Evolutionary conservation across 2,113 vertebrate species (phyloP).

Genomic region (Capricornis sumatraensis): DNA sequence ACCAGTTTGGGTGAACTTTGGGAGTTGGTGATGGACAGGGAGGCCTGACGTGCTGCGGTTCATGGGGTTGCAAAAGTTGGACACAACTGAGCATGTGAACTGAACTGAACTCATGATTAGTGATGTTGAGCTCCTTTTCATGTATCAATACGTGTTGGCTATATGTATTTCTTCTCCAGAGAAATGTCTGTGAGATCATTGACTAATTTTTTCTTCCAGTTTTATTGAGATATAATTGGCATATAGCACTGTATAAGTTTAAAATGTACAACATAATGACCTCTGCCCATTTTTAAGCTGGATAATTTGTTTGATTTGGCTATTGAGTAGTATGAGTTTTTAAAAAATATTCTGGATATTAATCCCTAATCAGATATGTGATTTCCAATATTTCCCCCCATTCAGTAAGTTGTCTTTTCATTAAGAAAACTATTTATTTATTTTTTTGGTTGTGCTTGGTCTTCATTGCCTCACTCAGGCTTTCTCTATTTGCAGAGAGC

Average conservation of each 20-base stretch:
- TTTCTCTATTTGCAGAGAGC: neutral
- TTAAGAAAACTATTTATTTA: neutral
- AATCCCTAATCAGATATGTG: neutral
- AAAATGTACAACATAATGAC: neutral
- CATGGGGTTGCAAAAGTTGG: rapidly evolving
- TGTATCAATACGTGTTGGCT: neutral
- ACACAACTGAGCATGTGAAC: neutral
- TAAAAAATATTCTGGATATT: neutral
- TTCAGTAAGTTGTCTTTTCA: neutral
- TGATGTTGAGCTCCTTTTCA: neutral
- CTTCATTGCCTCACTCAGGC: neutral
- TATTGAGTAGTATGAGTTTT: neutral
- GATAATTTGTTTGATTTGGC: neutral
- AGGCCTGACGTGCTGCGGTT: neutral
- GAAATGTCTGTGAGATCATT: neutral
- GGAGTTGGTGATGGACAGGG: neutral
- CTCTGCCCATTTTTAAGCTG: neutral
- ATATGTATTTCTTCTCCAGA: neutral
- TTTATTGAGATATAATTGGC: neutral
- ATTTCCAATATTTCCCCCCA: neutral
- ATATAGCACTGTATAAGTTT: neutral
- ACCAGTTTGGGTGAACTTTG: rapidly evolving
- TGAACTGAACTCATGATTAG: neutral
- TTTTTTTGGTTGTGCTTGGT: neutral
- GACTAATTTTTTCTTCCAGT: neutral